phyloP scores from a whole-genome alignment of 2,113 vertebrate species.

The Nothoprocta pentlandii region DNA sequence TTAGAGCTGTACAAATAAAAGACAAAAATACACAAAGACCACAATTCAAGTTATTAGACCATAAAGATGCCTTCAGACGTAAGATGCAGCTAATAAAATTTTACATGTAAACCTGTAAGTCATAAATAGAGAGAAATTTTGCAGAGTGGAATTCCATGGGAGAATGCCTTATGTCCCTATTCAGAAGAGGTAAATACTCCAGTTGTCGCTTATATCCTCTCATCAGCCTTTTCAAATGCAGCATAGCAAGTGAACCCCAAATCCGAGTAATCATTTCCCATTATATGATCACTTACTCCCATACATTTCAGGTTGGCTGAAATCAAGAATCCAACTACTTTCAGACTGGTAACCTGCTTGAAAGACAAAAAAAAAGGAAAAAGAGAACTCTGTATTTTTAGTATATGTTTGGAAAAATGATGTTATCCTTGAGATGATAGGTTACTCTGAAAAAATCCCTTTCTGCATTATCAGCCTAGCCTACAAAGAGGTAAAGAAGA shows the following conservation, averaged over 20 bases:
- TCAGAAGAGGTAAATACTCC: not conserved
- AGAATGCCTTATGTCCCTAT: not conserved
- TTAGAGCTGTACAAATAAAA: not conserved
- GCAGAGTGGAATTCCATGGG: not conserved
- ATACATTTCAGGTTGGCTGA: not conserved
- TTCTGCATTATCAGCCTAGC: not conserved
- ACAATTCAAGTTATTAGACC: not conserved
- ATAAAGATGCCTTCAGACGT: not conserved
- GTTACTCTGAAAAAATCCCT: not conserved
- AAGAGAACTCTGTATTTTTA: not conserved
- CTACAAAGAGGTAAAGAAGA: not conserved
- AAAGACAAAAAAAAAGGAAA: not conserved
- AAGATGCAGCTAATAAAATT: not conserved
- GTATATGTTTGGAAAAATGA: not conserved
- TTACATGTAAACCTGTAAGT: not conserved
- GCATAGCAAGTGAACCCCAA: not conserved
- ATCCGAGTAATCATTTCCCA: not conserved
- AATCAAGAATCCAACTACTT: constrained; percentile 2
- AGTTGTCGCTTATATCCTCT: not conserved
- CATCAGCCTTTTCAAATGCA: not conserved
- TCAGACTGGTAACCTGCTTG: not conserved
- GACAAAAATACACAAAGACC: not conserved
- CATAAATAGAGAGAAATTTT: not conserved
- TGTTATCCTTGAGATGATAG: not conserved
- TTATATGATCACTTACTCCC: not conserved